A percentile compares a stretch with the other conserved stretches of the same genome.
phyloP scores from a whole-genome alignment of 2,888 invertebrate genomes.

The Tachina fera region DNA sequence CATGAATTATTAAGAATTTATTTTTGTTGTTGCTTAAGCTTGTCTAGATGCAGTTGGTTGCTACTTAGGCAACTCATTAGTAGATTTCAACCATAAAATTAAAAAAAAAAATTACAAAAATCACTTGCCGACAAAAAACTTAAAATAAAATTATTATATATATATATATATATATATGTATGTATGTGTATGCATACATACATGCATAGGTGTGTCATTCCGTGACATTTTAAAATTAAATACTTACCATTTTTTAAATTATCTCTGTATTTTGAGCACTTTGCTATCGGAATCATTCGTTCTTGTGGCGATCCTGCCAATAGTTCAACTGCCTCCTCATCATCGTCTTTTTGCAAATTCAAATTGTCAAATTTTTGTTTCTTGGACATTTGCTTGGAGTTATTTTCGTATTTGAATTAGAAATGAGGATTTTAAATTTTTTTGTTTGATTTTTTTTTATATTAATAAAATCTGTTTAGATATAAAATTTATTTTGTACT shows the following conservation, averaged over 20 bases:
- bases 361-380: constrained; percentile 36
- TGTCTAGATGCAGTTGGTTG: too few species aligned
- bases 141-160: too few species aligned
- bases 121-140: too few species aligned
- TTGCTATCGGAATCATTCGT: background rate
- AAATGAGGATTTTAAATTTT: background rate
- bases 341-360: constrained; percentile 14
- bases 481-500: constrained; percentile 1
- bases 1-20: too few species aligned
- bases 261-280: constrained; percentile 25
- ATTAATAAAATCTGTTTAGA: background rate
- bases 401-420: background rate
- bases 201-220: too few species aligned
- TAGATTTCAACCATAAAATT: too few species aligned
- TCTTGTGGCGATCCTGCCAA: constrained; percentile 43
- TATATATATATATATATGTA: too few species aligned
- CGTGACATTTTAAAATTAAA: background rate
- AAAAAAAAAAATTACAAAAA: too few species aligned
- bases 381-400: constrained; percentile 41
- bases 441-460: background rate
- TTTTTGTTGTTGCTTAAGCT: too few species aligned
- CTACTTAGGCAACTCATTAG: too few species aligned
- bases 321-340: constrained; percentile 62
- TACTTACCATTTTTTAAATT: constrained; percentile 52
- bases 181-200: too few species aligned